Evolutionary conservation across 64 coral and sea anemone species (phyloP).

Genomic region (Montipora capricornis): DNA sequence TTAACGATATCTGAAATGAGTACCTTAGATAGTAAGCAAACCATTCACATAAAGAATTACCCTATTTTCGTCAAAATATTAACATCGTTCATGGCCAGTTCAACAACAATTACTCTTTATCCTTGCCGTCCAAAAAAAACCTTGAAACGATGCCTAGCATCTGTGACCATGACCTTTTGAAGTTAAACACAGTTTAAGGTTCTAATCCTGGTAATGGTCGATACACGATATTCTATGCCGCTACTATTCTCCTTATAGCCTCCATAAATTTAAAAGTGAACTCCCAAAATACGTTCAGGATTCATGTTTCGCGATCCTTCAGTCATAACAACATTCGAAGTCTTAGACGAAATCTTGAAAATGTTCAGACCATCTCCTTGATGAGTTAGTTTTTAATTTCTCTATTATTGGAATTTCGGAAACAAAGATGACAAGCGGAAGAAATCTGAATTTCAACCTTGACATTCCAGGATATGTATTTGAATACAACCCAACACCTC

Average conservation of each 20-base stretch:
- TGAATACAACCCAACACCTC: background rate
- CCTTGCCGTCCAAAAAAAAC: conserved; percentile 24
- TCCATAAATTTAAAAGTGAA: background rate
- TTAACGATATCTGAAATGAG: background rate
- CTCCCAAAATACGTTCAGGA: background rate
- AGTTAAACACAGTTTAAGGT: conserved; percentile 5
- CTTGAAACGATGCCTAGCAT: conserved; percentile 42
- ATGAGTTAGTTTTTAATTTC: conserved; percentile 29
- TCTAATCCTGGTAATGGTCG: conserved; percentile 1
- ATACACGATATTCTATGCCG: background rate
- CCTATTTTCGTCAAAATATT: conserved; percentile 8
- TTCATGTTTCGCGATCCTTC: conserved; percentile 21
- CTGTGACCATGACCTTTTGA: conserved; percentile 33
- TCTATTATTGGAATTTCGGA: too few species aligned
- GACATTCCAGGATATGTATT: too few species aligned
- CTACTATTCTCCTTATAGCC: conserved; percentile 64
- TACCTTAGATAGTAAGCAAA: background rate
- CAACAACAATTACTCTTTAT: too few species aligned
- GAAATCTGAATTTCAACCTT: too few species aligned
- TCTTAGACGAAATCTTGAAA: background rate
- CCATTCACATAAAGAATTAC: background rate
- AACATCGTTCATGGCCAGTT: conserved; percentile 23
- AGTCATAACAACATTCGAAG: background rate
- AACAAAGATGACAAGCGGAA: too few species aligned
- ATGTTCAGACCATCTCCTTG: conserved; percentile 2